Base-by-base conservation (phyloP, 1,140 invertebrate genomes). In the Hycleus cichorii region DNA sequence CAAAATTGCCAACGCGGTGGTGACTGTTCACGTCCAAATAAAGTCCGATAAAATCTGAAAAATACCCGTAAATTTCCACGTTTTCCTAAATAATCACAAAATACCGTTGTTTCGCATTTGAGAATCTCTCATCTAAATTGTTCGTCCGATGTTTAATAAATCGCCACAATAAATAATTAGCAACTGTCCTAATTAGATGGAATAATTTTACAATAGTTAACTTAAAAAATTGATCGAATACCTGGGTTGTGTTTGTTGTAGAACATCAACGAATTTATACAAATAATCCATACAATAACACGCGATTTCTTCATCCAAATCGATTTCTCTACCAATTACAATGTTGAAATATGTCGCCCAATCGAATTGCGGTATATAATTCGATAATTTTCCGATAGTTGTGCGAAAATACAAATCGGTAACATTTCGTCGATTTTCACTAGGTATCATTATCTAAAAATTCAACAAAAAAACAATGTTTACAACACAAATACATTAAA, bases 151-250 rank as follows among this genome's bases (percentile, higher is more conserved):
- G 88, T 58, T 89, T 82, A 32, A 95, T 86, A 66, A 95, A 91
- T 60, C 91, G 78, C 91, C 92, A 95, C 9, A 94, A 73, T 47
- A 93, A 65, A 75, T 93, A 89, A 76, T 92, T 89, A 32, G 88
- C 77, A 61, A 92, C 68, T 62, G 80, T 75, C 74, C 69, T 47
- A 76, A 72, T 63, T 78, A 72, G 72, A 76, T 18, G 24, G 49
- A 51, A 38, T 18, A 50, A 32, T 56, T 57, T 4, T 48, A 11
- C 4, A 0, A 58, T 46, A 24, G 72, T 73, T 39, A 82, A 69
- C 7, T 75, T 72, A 26, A 74, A 65, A 47, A 82, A 68, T 32
- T 57, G 18, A 2, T 26, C 12, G 9, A 56, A 47, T 4, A 11
- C 50, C 66, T 72, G 73, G 72, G 64, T 38, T 70, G 62, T 6